Evolutionary conservation across 2,797 vertebrate genomes (phyloP).

Genomic region (Gambelia wislizenii): DNA sequence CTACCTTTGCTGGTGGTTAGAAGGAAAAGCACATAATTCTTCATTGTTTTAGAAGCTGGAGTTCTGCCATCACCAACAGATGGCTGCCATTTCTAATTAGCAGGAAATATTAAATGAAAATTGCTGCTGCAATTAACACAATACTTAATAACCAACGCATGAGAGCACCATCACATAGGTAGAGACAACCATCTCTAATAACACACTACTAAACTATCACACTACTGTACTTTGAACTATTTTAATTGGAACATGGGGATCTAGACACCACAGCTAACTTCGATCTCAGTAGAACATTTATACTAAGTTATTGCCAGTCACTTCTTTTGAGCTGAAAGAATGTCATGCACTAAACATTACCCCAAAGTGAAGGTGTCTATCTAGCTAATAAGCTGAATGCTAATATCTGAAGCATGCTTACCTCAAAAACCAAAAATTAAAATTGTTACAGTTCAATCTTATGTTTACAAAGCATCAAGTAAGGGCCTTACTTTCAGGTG

Average conservation of each 20-base stretch:
- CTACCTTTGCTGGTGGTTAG: neutral
- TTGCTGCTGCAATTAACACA: constrained; percentile 40
- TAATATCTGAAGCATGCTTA: neutral
- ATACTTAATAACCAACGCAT: constrained; percentile 44
- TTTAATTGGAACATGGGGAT: neutral
- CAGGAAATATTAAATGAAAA: constrained; percentile 1
- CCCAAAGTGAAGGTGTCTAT: neutral
- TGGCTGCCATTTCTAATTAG: constrained; percentile 1
- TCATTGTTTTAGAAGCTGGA: neutral
- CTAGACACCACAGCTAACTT: neutral
- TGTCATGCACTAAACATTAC: neutral
- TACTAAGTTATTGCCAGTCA: neutral
- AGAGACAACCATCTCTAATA: neutral
- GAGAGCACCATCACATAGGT: constrained; percentile 17
- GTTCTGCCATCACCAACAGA: neutral
- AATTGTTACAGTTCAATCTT: neutral
- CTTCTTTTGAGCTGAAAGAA: neutral
- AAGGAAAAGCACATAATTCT: neutral
- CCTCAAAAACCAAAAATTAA: neutral
- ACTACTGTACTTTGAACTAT: neutral
- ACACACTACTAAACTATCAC: neutral
- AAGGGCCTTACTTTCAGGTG: neutral
- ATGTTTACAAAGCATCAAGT: neutral
- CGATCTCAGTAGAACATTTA: neutral
- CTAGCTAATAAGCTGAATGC: neutral